These are phyloP conservation scores for Manis javanica DNA, from an alignment of 2,797 vertebrate species.

Conservation along the genomic window DNA sequence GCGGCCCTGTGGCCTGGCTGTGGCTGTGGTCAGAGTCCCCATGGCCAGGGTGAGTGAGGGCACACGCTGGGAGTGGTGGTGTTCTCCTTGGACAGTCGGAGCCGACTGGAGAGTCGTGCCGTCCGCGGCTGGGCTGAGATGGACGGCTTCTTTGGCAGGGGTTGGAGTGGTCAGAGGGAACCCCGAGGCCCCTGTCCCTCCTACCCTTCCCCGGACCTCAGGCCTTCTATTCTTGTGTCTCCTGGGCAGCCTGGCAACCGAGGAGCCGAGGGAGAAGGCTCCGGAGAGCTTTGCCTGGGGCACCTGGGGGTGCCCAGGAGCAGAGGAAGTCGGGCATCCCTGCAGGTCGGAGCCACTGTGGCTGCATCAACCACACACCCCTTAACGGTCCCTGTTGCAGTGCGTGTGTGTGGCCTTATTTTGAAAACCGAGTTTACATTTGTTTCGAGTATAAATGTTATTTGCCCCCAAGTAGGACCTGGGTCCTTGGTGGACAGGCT, in stretches of 20 bases:
- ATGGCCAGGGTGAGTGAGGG: background rate
- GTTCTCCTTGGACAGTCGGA: background rate
- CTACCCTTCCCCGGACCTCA: background rate
- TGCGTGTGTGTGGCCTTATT: background rate
- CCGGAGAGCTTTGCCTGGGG: background rate
- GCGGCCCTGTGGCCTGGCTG: background rate
- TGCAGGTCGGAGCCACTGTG: background rate
- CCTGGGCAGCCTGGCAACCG: background rate
- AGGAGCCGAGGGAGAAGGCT: background rate
- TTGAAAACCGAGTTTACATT: background rate
- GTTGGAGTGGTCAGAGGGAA: background rate
- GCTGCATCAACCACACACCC: fast-evolving
- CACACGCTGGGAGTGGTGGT: fast-evolving
- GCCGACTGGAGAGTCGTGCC: background rate
- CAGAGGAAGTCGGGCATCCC: background rate
- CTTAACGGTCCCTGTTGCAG: fast-evolving
- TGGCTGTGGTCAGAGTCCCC: background rate
- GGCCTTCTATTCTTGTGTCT: background rate
- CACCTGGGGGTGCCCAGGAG: background rate
- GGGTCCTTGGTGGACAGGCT: background rate
- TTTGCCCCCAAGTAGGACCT: background rate
- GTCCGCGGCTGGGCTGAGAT: fast-evolving
- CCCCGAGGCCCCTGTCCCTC: fast-evolving
- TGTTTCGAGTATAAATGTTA: background rate
- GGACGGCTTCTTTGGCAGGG: background rate